phyloP scores from a whole-genome alignment of 2,113 vertebrate species.

The Patagioenas fasciata region DNA sequence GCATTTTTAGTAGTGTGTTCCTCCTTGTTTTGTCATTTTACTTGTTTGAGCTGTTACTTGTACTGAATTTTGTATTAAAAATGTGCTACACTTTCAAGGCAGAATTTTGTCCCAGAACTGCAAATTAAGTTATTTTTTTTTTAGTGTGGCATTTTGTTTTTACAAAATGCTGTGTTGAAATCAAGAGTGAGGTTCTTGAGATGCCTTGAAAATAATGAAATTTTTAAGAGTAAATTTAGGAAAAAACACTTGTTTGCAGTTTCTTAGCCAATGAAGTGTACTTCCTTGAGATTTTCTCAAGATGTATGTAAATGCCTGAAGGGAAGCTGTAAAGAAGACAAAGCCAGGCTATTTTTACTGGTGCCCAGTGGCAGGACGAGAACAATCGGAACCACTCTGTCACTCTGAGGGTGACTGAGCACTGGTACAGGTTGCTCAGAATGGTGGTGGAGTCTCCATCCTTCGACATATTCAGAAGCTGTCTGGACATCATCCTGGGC shows the following conservation, averaged over 20 bases:
- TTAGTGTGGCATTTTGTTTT: not conserved
- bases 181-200: not conserved
- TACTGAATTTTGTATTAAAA: not conserved
- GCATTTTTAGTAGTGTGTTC: not conserved
- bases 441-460: not conserved
- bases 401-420: not conserved
- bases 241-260: not conserved
- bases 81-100: not conserved
- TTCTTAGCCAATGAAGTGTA: not conserved
- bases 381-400: not conserved
- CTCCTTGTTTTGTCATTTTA: not conserved
- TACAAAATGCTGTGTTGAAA: not conserved
- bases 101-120: not conserved
- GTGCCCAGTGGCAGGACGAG: not conserved
- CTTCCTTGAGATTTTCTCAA: not conserved
- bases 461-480: not conserved
- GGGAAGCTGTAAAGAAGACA: not conserved
- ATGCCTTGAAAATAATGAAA: not conserved
- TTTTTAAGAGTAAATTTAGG: not conserved
- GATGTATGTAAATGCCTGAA: not conserved
- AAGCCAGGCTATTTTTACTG: not conserved
- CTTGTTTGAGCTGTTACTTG: not conserved
- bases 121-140: not conserved
- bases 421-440: not conserved
- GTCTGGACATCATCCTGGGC: not conserved